phyloP scores from a whole-genome alignment of 2,797 vertebrate species.

The Siniperca scherzeri region DNA sequence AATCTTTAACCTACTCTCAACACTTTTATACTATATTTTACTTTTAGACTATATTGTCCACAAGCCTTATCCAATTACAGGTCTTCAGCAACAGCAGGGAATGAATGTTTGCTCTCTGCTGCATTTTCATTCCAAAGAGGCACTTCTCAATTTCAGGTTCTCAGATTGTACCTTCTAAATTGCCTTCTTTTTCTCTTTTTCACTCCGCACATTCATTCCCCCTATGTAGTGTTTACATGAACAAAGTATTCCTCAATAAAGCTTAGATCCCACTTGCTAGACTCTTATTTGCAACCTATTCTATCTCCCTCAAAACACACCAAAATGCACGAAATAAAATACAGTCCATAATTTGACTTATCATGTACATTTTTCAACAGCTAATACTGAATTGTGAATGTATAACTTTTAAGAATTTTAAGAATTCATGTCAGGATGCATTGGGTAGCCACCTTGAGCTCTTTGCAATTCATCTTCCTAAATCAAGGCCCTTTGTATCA shows the following conservation, averaged over 20 bases:
- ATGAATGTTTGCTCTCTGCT: slow-evolving; percentile 15
- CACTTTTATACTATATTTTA: background rate
- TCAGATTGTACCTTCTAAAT: slow-evolving; percentile 11
- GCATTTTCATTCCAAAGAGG: slow-evolving; percentile 44
- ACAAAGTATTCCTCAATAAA: slow-evolving; percentile 2
- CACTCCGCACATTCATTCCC: background rate
- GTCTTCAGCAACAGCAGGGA: slow-evolving; percentile 9
- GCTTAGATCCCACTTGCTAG: background rate
- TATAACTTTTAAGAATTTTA: background rate
- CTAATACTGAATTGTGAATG: background rate
- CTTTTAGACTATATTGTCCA: background rate
- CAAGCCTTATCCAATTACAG: slow-evolving; percentile 38
- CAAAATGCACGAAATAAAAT: background rate
- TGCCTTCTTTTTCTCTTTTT: background rate
- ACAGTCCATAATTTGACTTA: background rate
- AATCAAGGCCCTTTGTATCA: slow-evolving; percentile 4
- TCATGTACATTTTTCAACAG: background rate
- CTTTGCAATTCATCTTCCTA: slow-evolving; percentile 13
- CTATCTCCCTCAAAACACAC: background rate
- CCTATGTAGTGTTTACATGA: slow-evolving; percentile 16
- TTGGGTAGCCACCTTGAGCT: background rate
- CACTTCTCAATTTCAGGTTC: slow-evolving; percentile 1
- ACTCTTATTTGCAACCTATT: background rate
- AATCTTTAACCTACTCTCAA: background rate
- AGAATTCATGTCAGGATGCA: background rate